Evolutionary conservation across 2,113 vertebrate species (phyloP).

Genomic region (Corythornis vintsioides): DNA sequence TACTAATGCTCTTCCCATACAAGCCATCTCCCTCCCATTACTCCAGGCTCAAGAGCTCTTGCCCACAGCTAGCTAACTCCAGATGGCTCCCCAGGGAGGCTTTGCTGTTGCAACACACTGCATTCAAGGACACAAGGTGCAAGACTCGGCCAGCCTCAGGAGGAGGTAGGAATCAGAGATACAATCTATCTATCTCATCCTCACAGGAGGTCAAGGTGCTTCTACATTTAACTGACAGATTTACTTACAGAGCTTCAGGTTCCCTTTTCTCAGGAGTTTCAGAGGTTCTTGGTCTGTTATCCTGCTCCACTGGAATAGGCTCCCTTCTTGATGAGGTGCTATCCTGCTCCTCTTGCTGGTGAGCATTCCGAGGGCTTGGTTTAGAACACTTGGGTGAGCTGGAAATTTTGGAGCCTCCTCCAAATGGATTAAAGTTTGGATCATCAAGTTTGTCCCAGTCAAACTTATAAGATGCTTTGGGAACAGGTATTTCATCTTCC

Average conservation of each 20-base stretch:
- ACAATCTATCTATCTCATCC: background rate
- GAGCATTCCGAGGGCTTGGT: background rate
- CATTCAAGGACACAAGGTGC: background rate
- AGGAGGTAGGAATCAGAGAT: background rate
- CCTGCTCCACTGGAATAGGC: background rate
- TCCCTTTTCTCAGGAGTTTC: background rate
- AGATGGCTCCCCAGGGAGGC: background rate
- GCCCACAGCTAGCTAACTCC: background rate
- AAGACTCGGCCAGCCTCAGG: accelerated
- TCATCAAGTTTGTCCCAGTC: constrained; percentile 80
- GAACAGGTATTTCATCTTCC: constrained; percentile 32
- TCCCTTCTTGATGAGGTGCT: background rate
- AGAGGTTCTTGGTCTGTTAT: background rate
- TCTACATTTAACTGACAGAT: background rate
- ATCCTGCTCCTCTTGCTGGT: background rate
- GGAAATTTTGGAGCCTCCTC: constrained; percentile 62
- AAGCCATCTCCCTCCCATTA: background rate
- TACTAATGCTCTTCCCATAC: background rate
- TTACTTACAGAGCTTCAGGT: constrained; percentile 37
- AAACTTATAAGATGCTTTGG: constrained; percentile 72
- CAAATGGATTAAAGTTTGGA: constrained; percentile 80
- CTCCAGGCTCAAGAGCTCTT: background rate
- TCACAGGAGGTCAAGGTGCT: background rate
- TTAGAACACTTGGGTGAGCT: constrained; percentile 61
- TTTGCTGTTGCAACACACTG: background rate